Conservation (phyloP, 2,888 invertebrate genomes). For the Atherix ibis region DNA sequence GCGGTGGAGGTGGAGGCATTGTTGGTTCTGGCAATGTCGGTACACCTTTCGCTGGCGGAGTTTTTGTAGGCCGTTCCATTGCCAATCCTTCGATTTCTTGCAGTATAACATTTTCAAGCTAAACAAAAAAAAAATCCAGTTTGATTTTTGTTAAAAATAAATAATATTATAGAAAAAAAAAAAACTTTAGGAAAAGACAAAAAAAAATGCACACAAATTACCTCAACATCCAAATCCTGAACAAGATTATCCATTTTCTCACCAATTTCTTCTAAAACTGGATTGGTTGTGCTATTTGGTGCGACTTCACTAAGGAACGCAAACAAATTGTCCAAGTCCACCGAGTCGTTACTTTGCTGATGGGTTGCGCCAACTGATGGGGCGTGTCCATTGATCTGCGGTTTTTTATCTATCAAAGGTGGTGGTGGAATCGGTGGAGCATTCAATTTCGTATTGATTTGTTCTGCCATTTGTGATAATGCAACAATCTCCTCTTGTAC, state of each 20-base stretch:
- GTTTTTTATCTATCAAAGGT: conserved; percentile 11
- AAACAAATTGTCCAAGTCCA: conserved; percentile 78
- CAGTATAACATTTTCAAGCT: conserved; percentile 47
- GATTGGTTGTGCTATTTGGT: conserved; percentile 40
- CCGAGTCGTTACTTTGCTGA: conserved; percentile 45
- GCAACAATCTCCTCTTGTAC: conserved; percentile 54
- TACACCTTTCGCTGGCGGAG: conserved; percentile 25
- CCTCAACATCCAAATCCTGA: conserved; percentile 67
- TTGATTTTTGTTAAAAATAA: conserved; percentile 4
- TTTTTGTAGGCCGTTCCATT: conserved; percentile 24
- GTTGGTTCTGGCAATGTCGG: conserved; percentile 62
- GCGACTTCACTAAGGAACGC: conserved; percentile 74
- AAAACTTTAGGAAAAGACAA: neutral
- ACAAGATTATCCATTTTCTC: conserved; percentile 72
- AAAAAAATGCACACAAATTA: conserved; percentile 17
- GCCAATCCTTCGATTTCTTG: conserved; percentile 41
- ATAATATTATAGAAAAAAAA: conserved; percentile 1
- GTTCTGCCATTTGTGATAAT: conserved; percentile 56
- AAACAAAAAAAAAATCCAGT: conserved; percentile 12
- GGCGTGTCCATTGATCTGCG: conserved; percentile 16
- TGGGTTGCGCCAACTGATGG: conserved; percentile 17
- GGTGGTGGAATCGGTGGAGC: conserved; percentile 13
- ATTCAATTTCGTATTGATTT: conserved; percentile 44
- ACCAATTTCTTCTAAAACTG: conserved; percentile 65
- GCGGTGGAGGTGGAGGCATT: conserved; percentile 55